These are phyloP conservation scores for Plectrocnemia conspersa DNA, from an alignment of 1,140 invertebrate species.

Conservation along the genomic window DNA sequence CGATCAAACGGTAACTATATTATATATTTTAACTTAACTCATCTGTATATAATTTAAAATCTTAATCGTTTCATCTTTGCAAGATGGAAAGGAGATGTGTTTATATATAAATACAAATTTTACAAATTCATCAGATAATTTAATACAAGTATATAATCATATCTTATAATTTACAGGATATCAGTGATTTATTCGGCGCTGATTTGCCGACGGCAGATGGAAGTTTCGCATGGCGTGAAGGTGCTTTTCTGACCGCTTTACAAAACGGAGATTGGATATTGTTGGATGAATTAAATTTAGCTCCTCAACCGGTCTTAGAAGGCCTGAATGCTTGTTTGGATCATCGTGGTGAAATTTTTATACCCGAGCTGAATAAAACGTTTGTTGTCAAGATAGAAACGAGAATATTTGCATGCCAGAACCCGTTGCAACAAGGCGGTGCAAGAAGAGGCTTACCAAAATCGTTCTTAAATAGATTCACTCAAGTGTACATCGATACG, in stretches of 20 bases:
- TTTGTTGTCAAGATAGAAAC: constrained; percentile 77
- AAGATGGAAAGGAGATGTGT: too few relatives aligned
- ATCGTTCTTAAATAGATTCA: constrained; percentile 98
- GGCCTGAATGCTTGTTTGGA: constrained; percentile 98
- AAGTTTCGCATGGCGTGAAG: constrained; percentile 93
- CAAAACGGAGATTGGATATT: constrained; percentile 94
- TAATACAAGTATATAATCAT: constrained; percentile 16
- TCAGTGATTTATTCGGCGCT: constrained; percentile 96
- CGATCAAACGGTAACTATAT: constrained; percentile 84
- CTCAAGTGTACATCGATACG: constrained; percentile 87
- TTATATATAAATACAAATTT: too few relatives aligned
- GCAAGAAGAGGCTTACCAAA: constrained; percentile 91
- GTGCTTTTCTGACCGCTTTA: constrained; percentile 88
- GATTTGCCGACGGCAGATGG: constrained; percentile 95
- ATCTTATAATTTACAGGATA: constrained; percentile 62
- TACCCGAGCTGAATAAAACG: constrained; percentile 87
- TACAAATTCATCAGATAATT: neutral
- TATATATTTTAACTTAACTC: too few relatives aligned
- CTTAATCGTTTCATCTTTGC: too few relatives aligned
- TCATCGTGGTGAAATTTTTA: constrained; percentile 92
- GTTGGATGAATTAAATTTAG: constrained; percentile 97
- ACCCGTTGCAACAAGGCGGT: constrained; percentile 94
- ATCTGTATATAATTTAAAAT: too few relatives aligned
- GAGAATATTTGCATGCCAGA: constrained; percentile 95
- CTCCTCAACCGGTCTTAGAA: constrained; percentile 96